Conservation (phyloP, 2,888 invertebrate species). For the Trichogramma evanescens region DNA sequence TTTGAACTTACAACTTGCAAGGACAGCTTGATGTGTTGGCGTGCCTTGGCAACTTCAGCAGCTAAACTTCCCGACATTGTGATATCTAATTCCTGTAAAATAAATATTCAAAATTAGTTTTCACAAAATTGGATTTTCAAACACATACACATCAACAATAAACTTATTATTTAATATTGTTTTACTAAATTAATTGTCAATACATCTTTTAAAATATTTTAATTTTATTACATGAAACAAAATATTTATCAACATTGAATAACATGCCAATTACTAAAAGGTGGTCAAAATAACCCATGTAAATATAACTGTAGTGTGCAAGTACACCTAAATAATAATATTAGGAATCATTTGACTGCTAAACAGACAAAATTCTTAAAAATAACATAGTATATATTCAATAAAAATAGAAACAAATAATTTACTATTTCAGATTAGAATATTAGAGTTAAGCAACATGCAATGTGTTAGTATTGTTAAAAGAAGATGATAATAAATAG, state of each 20-base stretch:
- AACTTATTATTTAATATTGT: not conserved
- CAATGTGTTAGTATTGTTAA: not conserved
- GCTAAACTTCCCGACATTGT: constrained; percentile 52
- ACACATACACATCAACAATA: too few relatives aligned
- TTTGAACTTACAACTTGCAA: constrained; percentile 50
- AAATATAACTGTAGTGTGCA: too few relatives aligned
- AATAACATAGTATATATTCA: not conserved
- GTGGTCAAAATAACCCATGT: too few relatives aligned
- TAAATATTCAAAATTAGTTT: too few relatives aligned
- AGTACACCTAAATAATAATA: too few relatives aligned
- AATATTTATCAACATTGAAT: not conserved
- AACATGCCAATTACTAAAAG: not conserved
- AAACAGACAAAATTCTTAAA: too few relatives aligned
- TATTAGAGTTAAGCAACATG: not conserved
- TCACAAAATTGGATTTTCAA: too few relatives aligned
- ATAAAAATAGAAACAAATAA: not conserved
- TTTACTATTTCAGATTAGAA: not conserved
- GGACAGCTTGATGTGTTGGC: constrained; percentile 67
- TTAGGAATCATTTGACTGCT: too few relatives aligned
- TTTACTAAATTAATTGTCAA: not conserved
- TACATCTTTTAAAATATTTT: not conserved
- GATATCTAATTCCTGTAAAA: too few relatives aligned
- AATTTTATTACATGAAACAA: not conserved
- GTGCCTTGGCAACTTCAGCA: constrained; percentile 79
- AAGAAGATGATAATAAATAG: not conserved